Conservation (phyloP, 2,113 vertebrate species). For the Scartelaos histophorus region DNA sequence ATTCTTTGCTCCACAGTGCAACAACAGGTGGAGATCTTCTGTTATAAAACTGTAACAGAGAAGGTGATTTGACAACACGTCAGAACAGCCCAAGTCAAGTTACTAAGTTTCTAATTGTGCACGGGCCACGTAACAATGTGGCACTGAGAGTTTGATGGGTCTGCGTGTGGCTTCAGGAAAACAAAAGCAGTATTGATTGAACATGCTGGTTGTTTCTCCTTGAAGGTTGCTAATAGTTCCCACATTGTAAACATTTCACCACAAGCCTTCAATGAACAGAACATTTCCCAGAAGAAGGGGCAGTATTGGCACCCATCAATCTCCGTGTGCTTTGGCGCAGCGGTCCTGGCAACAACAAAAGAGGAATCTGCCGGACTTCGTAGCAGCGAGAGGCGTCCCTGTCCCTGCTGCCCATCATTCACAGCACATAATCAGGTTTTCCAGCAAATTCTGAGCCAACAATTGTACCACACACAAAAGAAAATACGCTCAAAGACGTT, state of each 20-base stretch:
- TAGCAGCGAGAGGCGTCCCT: constrained; percentile 30
- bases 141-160: constrained; percentile 26
- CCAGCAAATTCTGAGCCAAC: constrained; percentile 50
- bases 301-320: constrained; percentile 64
- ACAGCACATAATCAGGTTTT: constrained; percentile 55
- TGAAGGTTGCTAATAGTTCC: constrained; percentile 65
- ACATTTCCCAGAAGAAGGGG: constrained; percentile 68
- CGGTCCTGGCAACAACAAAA: constrained; percentile 36
- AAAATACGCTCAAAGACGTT: constrained; percentile 59
- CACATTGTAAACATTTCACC: constrained; percentile 73
- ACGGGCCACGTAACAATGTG: constrained; percentile 22
- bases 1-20: too few relatives aligned
- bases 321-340: constrained; percentile 63
- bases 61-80: background rate
- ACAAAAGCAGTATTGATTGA: constrained; percentile 73
- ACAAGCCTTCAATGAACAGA: constrained; percentile 60
- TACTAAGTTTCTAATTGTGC: constrained; percentile 48
- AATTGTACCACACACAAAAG: constrained; percentile 63
- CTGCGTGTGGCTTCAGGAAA: constrained; percentile 44
- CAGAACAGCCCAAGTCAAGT: constrained; percentile 1
- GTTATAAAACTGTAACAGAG: background rate
- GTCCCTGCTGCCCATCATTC: constrained; percentile 53
- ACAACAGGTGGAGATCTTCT: background rate
- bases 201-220: constrained; percentile 53
- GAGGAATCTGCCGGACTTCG: constrained; percentile 16